Evolutionary conservation across 2,113 vertebrate genomes (phyloP), one percentile per base, ranked within the genome.

Genomic region (Plecotus auritus): DNA sequence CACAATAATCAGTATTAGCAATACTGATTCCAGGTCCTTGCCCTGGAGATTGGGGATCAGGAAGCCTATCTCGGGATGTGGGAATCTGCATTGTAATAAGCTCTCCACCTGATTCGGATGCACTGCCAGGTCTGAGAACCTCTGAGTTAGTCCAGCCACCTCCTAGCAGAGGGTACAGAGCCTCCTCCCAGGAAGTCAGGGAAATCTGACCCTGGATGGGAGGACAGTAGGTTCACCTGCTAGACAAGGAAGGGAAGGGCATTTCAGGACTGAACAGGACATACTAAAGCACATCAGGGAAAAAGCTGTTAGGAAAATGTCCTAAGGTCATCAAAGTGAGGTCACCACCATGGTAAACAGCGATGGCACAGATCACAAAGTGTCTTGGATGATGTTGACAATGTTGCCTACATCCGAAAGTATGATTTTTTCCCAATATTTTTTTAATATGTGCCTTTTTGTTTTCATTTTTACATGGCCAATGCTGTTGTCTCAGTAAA

Each of bases 401-500:
- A 17, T 72, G 59, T 30, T 77, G 16, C 9, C 78, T 73, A 51
- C 23, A 18, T 2, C 45, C 9, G n/a, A 28, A 73, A 84, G 16
- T 42, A 86, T 16, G 37, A 77, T 35, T 77, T 74, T 89, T 85
- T 4, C 40, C 28, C 23, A 85, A 18, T 69, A 45, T 22, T 86
- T 73, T 73, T 74, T 32, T 3, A 56, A 26, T 30, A 67, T 4
- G 73, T 51, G 23, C 40, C 23, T 26, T 77, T 94, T 17, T 88
- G n/a, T 51, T 78, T 91, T 86, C 66, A 45, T 51, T 78, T 85
- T 78, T 93, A 85, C 4, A 72, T 11, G 28, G 30, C 35, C 17
- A 90, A 40, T 42, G 56, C 18, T 84, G 54, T 64, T 85, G 42
- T 91, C 56, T 90, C 87, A 92, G 54, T 86, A 86, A 94, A 80